Evolutionary conservation across 1,140 invertebrate genomes (phyloP), one percentile per base, ranked within the genome.

Genomic region (Aphidius ervi): DNA sequence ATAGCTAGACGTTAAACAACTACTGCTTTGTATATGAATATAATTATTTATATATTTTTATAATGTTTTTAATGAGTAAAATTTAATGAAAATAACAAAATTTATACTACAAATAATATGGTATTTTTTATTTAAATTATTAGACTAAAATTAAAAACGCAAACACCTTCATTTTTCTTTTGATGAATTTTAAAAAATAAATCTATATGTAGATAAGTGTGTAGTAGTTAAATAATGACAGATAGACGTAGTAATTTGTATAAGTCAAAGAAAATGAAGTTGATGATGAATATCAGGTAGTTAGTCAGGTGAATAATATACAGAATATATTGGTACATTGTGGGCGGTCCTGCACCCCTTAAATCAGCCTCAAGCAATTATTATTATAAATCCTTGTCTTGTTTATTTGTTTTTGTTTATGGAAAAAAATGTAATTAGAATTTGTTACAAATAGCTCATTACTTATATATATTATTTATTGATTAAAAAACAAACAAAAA

Each of bases 311-410:
- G 31, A 20, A 56, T 55, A 23, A 53, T 39, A 16, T 40, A 58
- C 46, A 55, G 43, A 55, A 50, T 31, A 31, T 31, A 31, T 31
- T 40, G 48, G 58, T 47, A 43, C 74, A 56, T 70, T 71, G 71
- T 80, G 74, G 76, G 77, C 77, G 77, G 78, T 78, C 74, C 75
- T 72, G 70, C 76, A 76, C 74, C 74, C 74, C 72, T 78, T 80
- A 80, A 79, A 80, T 77, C 77, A 80, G 70, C 72, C 72, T 59
- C 40, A 52, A 62, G 55, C 59, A 46, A 66, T 56, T 55, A 45
- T 42, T 45, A 41, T 73, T 68, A 71, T 74, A 70, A 74, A 71
- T 66, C 58, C 63, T 4, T 31, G 23, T 66, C 58, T 61, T 68
- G 67, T 67, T 68, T 62, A 63, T 66, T 59, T 45, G 48, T 52